Evolutionary conservation across 2,888 invertebrate genomes (phyloP).

Genomic region (Acutogordius australiensis): DNA sequence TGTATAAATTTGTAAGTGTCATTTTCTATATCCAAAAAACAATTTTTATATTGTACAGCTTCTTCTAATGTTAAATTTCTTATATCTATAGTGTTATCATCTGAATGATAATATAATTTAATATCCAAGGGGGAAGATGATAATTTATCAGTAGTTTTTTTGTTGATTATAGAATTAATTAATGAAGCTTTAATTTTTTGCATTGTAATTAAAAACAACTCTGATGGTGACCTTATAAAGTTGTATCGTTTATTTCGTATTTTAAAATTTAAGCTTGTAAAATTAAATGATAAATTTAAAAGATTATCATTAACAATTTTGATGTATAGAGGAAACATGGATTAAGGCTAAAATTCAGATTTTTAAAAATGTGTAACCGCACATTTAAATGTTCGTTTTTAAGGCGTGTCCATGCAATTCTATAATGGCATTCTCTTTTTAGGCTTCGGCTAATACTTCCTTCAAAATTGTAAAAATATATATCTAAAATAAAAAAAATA

Average conservation of each 20-base stretch:
- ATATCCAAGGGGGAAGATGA: background rate
- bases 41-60: background rate
- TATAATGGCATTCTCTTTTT: too few relatives aligned
- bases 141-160: background rate
- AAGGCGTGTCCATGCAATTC: too few relatives aligned
- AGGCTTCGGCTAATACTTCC: too few relatives aligned
- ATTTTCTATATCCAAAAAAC: background rate
- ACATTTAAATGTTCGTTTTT: too few relatives aligned
- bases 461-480: too few relatives aligned
- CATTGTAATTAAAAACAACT: background rate
- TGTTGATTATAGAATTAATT: background rate
- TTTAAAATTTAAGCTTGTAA: too few relatives aligned
- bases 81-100: background rate
- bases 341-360: too few relatives aligned
- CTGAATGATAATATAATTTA: background rate
- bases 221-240: background rate
- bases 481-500: too few relatives aligned
- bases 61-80: background rate
- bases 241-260: background rate
- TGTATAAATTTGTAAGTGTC: background rate
- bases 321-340: too few relatives aligned
- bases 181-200: constrained; percentile 6
- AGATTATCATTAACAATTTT: too few relatives aligned
- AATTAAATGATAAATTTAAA: too few relatives aligned
- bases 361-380: too few relatives aligned